These are phyloP conservation scores for Dromius quadrimaculatus DNA, from an alignment of 2,888 invertebrate species.

Conservation along the genomic window DNA sequence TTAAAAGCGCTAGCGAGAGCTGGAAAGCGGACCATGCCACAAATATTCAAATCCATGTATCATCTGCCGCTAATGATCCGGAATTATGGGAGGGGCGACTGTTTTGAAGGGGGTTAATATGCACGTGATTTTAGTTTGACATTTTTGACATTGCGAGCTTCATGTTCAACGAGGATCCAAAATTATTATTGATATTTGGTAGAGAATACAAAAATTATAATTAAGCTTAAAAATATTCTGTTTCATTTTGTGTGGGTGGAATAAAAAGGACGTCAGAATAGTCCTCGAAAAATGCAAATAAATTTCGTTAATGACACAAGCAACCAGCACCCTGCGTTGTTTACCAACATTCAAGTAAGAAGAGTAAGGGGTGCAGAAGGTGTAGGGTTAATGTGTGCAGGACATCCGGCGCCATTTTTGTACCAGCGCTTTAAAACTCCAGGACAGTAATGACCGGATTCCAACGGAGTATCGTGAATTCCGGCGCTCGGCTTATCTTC, in stretches of 20 bases:
- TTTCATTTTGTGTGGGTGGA: no score
- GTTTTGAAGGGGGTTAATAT: conserved; percentile 11
- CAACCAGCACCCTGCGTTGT: no score
- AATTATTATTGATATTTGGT: no score
- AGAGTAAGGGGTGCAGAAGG: neutral
- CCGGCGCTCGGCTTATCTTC: conserved; percentile 21
- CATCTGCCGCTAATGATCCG: conserved; percentile 51
- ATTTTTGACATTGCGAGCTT: conserved; percentile 31
- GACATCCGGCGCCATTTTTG: conserved; percentile 25
- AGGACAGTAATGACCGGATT: conserved; percentile 39
- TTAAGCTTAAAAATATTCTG: no score
- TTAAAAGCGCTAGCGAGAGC: conserved; percentile 33
- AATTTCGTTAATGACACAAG: conserved; percentile 11
- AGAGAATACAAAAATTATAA: no score
- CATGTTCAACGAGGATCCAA: no score
- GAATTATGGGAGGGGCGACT: conserved; percentile 5
- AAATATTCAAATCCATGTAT: conserved; percentile 52
- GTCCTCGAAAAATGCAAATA: conserved; percentile 14
- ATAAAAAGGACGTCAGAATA: no score
- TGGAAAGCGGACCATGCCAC: conserved; percentile 24
- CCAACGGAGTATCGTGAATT: conserved; percentile 10
- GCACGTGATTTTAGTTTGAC: conserved; percentile 27
- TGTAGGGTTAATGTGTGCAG: conserved; percentile 30
- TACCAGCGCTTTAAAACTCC: conserved; percentile 27
- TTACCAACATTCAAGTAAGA: no score